Evolutionary conservation across 2,888 invertebrate species (phyloP), one percentile per base, ranked within the genome.

Genomic region (Amphimallon solstitiale): DNA sequence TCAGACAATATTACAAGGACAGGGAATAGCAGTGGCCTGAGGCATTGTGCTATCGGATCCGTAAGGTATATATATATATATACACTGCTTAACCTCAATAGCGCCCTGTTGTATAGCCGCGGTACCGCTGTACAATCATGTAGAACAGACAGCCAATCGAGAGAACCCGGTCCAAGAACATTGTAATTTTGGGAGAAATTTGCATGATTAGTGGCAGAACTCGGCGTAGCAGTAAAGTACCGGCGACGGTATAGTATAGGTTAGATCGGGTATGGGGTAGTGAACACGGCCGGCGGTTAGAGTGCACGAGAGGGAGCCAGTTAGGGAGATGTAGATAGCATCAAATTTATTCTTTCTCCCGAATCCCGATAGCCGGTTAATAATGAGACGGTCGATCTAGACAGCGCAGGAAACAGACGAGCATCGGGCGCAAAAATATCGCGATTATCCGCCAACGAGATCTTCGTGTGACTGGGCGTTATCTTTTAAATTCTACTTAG

Each of bases 161-260:
- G 54, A 54, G 43, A 46, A 35, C 63, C 56, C 14, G 45, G 23
- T 34, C 40, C 54, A 46, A 52, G 63, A 63, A 45, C 54, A 40
- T 45, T 63, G 54, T 54, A 63, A 63, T 63, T 63, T 63, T 45
- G 49, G 63, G 40, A 56, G 56, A 54, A 63, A 63, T 63, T 63
- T 63, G 54, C 63, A 63, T 63, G 63, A 63, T 63, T 63, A 63
- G 63, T 54, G 63, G 63, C 54, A 54, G 43, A 63, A 63, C 54
- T 45, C 52, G 17, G 19, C 17, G 37, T 14, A 19, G 29, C 17
- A 37, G 38, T 29, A 17, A 52, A 40, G n/a, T 43, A 43, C 19
- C n/a, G 56, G 40, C 56, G 56, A 14, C 23, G 23, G 48, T n/a
- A n/a, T n/a, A n/a, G 12, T 6, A 37, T 10, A 7, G 35, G 52